A percentile compares a stretch with the other conserved stretches of the same genome.
phyloP scores from a whole-genome alignment of 2,888 invertebrate genomes.

The Merodon equestris region DNA sequence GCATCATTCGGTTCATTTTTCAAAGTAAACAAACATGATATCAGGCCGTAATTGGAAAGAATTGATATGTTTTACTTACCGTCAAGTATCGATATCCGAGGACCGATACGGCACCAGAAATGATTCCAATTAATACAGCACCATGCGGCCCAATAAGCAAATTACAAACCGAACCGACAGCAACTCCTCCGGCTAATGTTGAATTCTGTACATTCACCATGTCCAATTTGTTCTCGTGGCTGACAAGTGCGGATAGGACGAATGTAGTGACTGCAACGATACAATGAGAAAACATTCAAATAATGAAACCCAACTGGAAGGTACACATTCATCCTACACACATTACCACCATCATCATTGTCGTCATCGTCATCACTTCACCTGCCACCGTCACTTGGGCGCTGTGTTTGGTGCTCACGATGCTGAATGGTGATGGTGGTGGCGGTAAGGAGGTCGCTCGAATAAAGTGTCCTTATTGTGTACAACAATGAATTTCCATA shows the following conservation, averaged over 20 bases:
- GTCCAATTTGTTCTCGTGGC: conserved; percentile 87
- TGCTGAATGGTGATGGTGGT: too few relatives aligned
- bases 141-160: conserved; percentile 91
- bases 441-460: conserved; percentile 49
- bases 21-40: not conserved
- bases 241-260: conserved; percentile 88
- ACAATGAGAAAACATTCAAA: conserved; percentile 29
- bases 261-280: conserved; percentile 85
- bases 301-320: too few relatives aligned
- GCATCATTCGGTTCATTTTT: not conserved
- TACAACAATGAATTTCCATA: conserved; percentile 58
- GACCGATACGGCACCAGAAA: conserved; percentile 89
- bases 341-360: too few relatives aligned
- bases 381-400: too few relatives aligned
- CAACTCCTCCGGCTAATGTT: conserved; percentile 95
- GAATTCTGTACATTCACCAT: conserved; percentile 98
- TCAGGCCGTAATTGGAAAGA: not conserved
- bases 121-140: conserved; percentile 88
- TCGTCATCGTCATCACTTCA: too few relatives aligned
- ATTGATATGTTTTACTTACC: conserved; percentile 79
- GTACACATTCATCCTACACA: too few relatives aligned
- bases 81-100: conserved; percentile 88
- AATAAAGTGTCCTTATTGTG: conserved; percentile 62
- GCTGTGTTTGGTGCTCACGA: too few relatives aligned
- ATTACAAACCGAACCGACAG: conserved; percentile 91